A percentile compares a stretch with the other conserved stretches of the same genome.
Evolutionary conservation across 2,797 vertebrate species (phyloP).

Genomic region (Sphenopsis melanotis): DNA sequence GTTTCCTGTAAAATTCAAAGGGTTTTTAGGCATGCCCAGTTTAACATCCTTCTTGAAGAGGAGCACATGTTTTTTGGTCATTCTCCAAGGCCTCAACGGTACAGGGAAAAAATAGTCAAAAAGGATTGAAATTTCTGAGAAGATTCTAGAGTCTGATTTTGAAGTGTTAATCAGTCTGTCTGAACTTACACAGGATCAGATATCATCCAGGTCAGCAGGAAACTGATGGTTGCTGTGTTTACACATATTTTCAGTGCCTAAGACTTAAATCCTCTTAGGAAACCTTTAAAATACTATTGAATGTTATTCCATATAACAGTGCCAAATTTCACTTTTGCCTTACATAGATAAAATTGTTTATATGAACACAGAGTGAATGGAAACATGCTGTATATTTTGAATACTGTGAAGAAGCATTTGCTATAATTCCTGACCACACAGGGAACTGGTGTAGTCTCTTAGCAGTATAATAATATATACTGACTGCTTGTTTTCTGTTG

Average conservation of each 20-base stretch:
- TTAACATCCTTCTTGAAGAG: not conserved
- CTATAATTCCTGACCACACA: not conserved
- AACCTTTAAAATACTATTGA: not conserved
- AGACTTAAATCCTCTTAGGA: not conserved
- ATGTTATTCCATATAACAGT: not conserved
- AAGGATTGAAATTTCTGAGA: not conserved
- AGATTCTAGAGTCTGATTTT: not conserved
- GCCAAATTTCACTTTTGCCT: not conserved
- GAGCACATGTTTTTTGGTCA: not conserved
- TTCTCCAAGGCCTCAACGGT: not conserved
- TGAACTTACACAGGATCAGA: not conserved
- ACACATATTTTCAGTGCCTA: not conserved
- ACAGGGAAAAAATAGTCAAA: not conserved
- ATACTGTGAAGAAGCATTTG: fast-evolving
- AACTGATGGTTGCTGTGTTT: not conserved
- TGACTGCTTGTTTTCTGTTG: not conserved
- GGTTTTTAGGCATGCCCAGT: not conserved
- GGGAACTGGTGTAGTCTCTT: not conserved
- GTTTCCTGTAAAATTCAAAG: not conserved
- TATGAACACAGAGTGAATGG: not conserved
- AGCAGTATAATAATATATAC: not conserved
- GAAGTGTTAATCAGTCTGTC: not conserved
- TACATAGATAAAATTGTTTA: not conserved
- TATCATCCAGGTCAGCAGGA: not conserved
- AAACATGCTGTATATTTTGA: not conserved